These are phyloP conservation scores for Timema podura DNA, from an alignment of 2,888 invertebrate species.

Conservation along the genomic window DNA sequence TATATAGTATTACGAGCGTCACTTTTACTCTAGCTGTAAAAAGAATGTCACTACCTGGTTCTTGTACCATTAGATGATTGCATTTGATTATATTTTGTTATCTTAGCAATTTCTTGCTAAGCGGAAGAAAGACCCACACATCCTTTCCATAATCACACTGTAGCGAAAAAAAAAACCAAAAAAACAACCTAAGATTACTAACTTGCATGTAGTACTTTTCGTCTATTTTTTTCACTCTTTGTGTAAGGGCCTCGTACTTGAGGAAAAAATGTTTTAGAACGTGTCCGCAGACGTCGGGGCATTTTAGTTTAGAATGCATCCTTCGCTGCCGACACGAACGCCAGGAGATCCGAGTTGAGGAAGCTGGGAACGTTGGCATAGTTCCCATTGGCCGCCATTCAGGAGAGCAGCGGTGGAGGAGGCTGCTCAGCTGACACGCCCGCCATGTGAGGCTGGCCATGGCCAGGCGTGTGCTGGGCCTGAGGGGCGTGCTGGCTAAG, in stretches of 20 bases:
- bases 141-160: too few relatives aligned
- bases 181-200: background rate
- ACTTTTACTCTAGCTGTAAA: too few relatives aligned
- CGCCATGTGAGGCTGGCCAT: slow-evolving; percentile 24
- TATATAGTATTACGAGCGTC: too few relatives aligned
- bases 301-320: slow-evolving; percentile 29
- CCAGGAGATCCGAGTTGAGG: slow-evolving; percentile 34
- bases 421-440: slow-evolving; percentile 30
- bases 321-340: slow-evolving; percentile 32
- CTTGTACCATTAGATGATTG: too few relatives aligned
- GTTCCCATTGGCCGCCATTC: slow-evolving; percentile 35
- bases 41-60: too few relatives aligned
- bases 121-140: too few relatives aligned
- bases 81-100: too few relatives aligned
- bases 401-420: slow-evolving; percentile 32
- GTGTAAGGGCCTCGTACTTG: background rate
- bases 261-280: background rate
- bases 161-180: background rate
- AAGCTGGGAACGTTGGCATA: slow-evolving; percentile 34
- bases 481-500: slow-evolving; percentile 61
- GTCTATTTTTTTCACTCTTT: background rate
- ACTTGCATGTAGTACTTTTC: background rate
- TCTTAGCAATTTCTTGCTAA: too few relatives aligned
- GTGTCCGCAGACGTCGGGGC: background rate
- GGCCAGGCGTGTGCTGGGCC: slow-evolving; percentile 25